These are phyloP conservation scores for Calosoma granatense DNA, from an alignment of 1,140 invertebrate genomes.

Conservation along the genomic window DNA sequence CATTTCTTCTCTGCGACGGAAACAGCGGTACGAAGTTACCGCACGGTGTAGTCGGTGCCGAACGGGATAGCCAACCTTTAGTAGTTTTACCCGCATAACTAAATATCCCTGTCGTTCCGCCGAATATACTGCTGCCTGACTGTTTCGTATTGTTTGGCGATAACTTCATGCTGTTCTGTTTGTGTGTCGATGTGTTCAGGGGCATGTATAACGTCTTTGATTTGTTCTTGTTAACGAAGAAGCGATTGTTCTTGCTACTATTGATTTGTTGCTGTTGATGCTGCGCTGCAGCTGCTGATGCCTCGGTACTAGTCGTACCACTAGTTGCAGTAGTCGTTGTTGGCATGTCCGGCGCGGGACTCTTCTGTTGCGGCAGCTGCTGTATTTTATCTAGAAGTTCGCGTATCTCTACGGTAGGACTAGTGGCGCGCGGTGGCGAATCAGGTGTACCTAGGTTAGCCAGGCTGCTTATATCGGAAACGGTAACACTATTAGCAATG, in stretches of 20 bases:
- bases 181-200: slow-evolving; percentile 22
- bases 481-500: slow-evolving; percentile 44
- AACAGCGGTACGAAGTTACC: slow-evolving; percentile 43
- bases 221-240: slow-evolving; percentile 32
- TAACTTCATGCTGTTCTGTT: background rate
- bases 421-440: slow-evolving; percentile 66
- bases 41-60: slow-evolving; percentile 65
- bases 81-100: slow-evolving; percentile 20
- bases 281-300: slow-evolving; percentile 18
- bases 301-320: slow-evolving; percentile 19
- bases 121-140: slow-evolving; percentile 10
- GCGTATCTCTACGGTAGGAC: slow-evolving; percentile 58
- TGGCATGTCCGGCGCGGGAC: slow-evolving; percentile 18
- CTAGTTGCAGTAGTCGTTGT: background rate
- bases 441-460: slow-evolving; percentile 49
- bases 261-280: slow-evolving; percentile 28
- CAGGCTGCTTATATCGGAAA: slow-evolving; percentile 55
- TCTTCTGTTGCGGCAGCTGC: slow-evolving; percentile 41
- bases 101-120: slow-evolving; percentile 11
- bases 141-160: background rate
- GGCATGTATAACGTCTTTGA: slow-evolving; percentile 49
- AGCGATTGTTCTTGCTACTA: slow-evolving; percentile 31
- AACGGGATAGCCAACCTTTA: slow-evolving; percentile 56
- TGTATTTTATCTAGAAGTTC: slow-evolving; percentile 59
- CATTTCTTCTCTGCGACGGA: slow-evolving; percentile 37